Base-by-base conservation (phyloP, 2,797 vertebrate species). In the Parauchenoglanis ngamensis region DNA sequence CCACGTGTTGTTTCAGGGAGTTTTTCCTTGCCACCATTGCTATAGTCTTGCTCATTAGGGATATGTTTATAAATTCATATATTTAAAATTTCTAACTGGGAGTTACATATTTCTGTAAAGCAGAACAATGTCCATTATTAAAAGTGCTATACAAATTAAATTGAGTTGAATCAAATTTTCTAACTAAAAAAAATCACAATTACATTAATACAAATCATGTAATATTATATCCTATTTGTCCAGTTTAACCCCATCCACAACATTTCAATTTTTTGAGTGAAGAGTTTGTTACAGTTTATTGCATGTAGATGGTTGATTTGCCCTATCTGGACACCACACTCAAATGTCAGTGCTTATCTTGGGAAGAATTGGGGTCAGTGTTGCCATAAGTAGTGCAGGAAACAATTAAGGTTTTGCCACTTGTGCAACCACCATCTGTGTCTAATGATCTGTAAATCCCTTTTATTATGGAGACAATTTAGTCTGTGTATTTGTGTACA, bases 371-470 rank as follows among this genome's bases (percentile, higher is more conserved):
- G 52, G 61, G 54, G 80, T 83, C 54, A 61, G 52, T 83, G 70
- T 75, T 72, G 59, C 67, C 21, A 84, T 84, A 88, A 86, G 54
- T 83, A 86, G 80, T 35, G 28, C 3, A 59, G 73, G 13, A 77
- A 89, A 87, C 28, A 80, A 88, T 90, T 87, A 87, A 88, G 87
- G 83, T 61, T 49, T 79, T 83, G 83, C 85, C 85, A 89, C 59
- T 89, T 83, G 80, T 78, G 78, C 82, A 89, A 87, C 83, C 73
- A 73, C 90, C 88, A 91, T 93, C 86, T 92, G 90, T 92, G 92
- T 91, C 90, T 87, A 93, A 93, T 87, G 84, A 88, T 86, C 87
- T 84, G 6, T 75, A 75, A 67, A 79, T 88, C 82, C 44, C 76
- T 90, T 80, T 85, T 86, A 88, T 91, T 84, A 61, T 23, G 31